Percentiles rank a stretch among this genome's conserved stretches.
Conservation (phyloP, 1,140 invertebrate genomes). For the Oscheius sp. region DNA sequence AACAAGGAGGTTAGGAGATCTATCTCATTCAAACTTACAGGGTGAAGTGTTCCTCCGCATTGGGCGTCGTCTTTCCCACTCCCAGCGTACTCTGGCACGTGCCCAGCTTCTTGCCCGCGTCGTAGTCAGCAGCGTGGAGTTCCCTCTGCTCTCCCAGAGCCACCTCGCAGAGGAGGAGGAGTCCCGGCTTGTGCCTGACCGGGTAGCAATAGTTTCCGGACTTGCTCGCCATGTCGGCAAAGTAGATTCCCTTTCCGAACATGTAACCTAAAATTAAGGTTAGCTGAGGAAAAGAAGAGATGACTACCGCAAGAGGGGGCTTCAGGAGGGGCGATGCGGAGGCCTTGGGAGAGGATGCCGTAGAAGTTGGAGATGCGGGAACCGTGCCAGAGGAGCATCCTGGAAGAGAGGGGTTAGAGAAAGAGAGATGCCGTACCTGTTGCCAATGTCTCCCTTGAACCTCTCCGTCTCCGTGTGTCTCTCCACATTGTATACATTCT, state of each 20-base stretch:
- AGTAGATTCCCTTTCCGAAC: conserved; percentile 88
- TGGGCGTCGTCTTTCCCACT: conserved; percentile 73
- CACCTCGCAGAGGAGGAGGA: conserved; percentile 80
- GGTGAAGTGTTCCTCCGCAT: conserved; percentile 63
- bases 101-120: conserved; percentile 72
- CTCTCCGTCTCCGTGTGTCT: conserved; percentile 76
- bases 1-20: not conserved
- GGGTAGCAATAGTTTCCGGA: conserved; percentile 68
- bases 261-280: conserved; percentile 98
- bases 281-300: conserved; percentile 70
- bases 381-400: conserved; percentile 85
- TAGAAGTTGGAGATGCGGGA: conserved; percentile 88
- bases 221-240: conserved; percentile 98
- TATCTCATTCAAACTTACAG: conserved; percentile 47
- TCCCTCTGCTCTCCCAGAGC: conserved; percentile 80
- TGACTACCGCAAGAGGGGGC: conserved; percentile 70
- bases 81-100: conserved; percentile 73
- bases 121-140: conserved; percentile 68
- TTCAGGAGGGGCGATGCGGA: conserved; percentile 91
- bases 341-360: conserved; percentile 90
- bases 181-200: conserved; percentile 71
- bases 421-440: conserved; percentile 66
- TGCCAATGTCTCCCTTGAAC: conserved; percentile 78
- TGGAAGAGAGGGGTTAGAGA: conserved; percentile 88
- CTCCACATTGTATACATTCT: conserved; percentile 74